Percentiles rank a stretch among this genome's conserved stretches.
These are phyloP conservation scores for Drosophila setosimentum DNA, from an alignment of 2,888 invertebrate genomes.

Conservation along the genomic window DNA sequence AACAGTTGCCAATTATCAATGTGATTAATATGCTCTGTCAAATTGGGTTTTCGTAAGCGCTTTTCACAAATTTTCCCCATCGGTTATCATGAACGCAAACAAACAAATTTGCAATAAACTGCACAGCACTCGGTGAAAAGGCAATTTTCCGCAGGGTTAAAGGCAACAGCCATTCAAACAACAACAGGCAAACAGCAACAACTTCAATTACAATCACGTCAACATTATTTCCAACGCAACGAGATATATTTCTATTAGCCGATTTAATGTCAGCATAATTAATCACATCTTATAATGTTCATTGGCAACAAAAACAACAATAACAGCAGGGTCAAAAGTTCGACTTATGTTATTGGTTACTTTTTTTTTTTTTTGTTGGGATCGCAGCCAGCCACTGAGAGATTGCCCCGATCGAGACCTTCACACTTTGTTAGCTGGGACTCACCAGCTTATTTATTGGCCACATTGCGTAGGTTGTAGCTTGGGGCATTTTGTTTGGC, in stretches of 20 bases:
- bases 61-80: slow-evolving; percentile 74
- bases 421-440: slow-evolving; percentile 66
- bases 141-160: slow-evolving; percentile 73
- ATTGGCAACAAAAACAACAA: slow-evolving; percentile 33
- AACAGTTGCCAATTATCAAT: slow-evolving; percentile 76
- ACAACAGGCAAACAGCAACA: slow-evolving; percentile 48
- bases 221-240: slow-evolving; percentile 78
- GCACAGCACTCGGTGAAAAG: slow-evolving; percentile 71
- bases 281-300: slow-evolving; percentile 72
- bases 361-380: slow-evolving; percentile 28
- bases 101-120: slow-evolving; percentile 78
- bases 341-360: slow-evolving; percentile 55
- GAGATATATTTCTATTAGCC: slow-evolving; percentile 82
- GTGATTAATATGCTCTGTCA: slow-evolving; percentile 73
- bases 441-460: slow-evolving; percentile 62
- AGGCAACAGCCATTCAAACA: slow-evolving; percentile 57
- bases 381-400: slow-evolving; percentile 25
- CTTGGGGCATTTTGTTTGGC: slow-evolving; percentile 64
- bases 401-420: slow-evolving; percentile 61
- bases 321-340: slow-evolving; percentile 68
- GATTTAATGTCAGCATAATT: slow-evolving; percentile 80
- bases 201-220: slow-evolving; percentile 81
- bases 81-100: slow-evolving; percentile 73
- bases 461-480: slow-evolving; percentile 76
- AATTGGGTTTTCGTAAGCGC: slow-evolving; percentile 75